Conservation (phyloP, 1,140 invertebrate species). For the Brachionus asplanchnoidis region DNA sequence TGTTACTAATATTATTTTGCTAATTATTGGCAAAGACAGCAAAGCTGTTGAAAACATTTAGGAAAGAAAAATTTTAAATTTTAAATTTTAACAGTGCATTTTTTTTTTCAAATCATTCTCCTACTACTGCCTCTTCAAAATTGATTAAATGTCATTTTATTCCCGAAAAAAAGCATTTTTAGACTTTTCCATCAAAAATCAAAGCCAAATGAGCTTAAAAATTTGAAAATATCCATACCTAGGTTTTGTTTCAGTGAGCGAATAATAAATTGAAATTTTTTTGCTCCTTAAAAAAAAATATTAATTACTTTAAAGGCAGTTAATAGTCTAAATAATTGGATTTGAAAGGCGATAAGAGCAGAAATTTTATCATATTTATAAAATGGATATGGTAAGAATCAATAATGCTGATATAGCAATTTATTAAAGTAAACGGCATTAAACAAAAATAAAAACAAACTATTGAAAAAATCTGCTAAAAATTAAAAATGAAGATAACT, state of each 20-base stretch:
- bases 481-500: background rate
- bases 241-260: background rate
- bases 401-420: background rate
- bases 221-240: background rate
- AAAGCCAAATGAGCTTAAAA: background rate
- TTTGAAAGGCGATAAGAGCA: background rate
- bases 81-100: background rate
- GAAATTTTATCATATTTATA: background rate
- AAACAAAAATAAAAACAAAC: background rate
- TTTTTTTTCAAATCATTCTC: background rate
- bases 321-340: background rate
- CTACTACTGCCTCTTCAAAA: background rate
- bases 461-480: slow-evolving; percentile 5
- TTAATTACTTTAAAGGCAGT: background rate
- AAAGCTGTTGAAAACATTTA: background rate
- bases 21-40: background rate
- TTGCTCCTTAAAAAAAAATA: background rate
- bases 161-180: background rate
- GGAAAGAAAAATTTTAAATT: background rate
- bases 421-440: background rate
- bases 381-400: background rate
- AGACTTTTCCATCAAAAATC: background rate
- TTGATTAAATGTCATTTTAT: background rate
- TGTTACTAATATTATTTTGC: background rate
- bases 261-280: background rate